These are phyloP conservation scores for Paramormyrops hopkinsi DNA, from an alignment of 2,797 vertebrate genomes.

Conservation along the genomic window DNA sequence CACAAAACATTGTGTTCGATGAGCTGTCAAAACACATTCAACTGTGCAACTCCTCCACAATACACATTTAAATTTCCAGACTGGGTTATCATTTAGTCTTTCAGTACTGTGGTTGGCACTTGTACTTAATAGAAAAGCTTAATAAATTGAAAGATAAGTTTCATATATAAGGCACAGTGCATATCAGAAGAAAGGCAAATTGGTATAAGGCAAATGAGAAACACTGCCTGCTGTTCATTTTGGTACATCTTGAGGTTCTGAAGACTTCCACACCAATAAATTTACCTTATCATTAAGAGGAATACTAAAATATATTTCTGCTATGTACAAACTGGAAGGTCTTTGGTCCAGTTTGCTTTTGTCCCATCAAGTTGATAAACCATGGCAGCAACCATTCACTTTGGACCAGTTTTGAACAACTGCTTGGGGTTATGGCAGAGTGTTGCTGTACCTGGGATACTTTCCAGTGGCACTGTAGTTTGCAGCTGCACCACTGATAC, in stretches of 20 bases:
- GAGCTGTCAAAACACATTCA: background rate
- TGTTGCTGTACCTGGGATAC: background rate
- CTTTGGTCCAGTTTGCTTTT: background rate
- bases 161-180: slow-evolving; percentile 11
- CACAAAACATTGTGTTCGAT: background rate
- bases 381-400: background rate
- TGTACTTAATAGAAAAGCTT: background rate
- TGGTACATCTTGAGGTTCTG: background rate
- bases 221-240: background rate
- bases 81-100: background rate
- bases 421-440: background rate
- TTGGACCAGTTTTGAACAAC: background rate
- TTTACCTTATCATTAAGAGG: background rate
- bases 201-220: background rate
- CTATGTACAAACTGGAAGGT: background rate
- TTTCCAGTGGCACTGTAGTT: background rate
- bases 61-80: background rate
- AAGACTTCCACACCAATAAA: background rate
- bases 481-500: background rate
- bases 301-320: background rate
- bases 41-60: background rate
- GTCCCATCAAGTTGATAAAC: background rate
- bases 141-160: background rate
- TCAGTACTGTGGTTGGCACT: background rate
- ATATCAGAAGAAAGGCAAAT: background rate